Evolutionary conservation across 2,797 vertebrate species (phyloP).

Genomic region (Pseudomugil gertrudae): DNA sequence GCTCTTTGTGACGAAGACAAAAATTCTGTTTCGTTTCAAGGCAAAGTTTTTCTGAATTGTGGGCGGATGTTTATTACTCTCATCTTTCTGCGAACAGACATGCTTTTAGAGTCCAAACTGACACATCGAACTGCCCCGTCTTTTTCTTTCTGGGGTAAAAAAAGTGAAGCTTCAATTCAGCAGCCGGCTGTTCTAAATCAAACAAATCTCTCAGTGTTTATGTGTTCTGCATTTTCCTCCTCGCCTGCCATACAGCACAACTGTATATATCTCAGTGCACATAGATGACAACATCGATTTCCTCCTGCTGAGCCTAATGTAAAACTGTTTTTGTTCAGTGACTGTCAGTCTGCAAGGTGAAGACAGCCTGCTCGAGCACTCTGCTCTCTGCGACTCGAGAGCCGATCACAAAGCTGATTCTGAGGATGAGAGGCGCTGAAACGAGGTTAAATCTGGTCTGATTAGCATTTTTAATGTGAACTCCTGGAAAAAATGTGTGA

Average conservation of each 20-base stretch:
- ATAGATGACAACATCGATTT: neutral
- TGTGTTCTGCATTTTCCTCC: slow-evolving; percentile 1
- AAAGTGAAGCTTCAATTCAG: neutral
- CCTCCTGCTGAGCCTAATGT: neutral
- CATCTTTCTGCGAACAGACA: neutral
- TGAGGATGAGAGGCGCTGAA: neutral
- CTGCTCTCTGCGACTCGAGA: too few relatives aligned
- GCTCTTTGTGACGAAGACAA: neutral
- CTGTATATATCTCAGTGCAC: neutral
- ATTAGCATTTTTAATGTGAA: neutral
- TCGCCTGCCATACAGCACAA: neutral
- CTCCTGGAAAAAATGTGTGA: neutral
- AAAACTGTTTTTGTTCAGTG: neutral
- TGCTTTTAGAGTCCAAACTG: neutral
- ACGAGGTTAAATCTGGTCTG: neutral
- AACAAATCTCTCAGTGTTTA: slow-evolving; percentile 2
- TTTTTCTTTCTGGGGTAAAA: neutral
- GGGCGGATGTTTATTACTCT: neutral
- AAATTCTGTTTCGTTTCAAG: too few relatives aligned
- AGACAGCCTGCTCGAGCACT: neutral
- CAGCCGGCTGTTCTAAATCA: neutral
- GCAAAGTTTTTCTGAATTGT: too few relatives aligned
- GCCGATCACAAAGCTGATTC: neutral
- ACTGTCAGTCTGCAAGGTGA: neutral
- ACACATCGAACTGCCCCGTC: neutral